phyloP scores from a whole-genome alignment of 2,888 invertebrate genomes.

The Leptinotarsa juncta region DNA sequence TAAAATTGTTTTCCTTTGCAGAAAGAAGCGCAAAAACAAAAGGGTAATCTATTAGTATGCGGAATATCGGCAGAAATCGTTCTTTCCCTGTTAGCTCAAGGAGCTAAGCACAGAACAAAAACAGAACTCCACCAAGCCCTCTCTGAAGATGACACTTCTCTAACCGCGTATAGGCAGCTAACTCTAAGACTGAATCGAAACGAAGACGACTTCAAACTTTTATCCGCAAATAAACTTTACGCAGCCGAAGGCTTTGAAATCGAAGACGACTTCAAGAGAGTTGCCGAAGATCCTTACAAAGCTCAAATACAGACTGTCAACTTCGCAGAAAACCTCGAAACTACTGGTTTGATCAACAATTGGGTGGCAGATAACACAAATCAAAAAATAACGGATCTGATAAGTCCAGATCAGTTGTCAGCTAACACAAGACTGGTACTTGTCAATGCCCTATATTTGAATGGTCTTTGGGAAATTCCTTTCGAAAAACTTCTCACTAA shows the following conservation, averaged over 20 bases:
- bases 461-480: conserved; percentile 54
- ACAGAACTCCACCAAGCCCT: conserved; percentile 47
- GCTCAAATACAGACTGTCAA: conserved; percentile 64
- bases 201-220: conserved; percentile 45
- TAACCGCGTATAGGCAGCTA: conserved; percentile 36
- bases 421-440: conserved; percentile 55
- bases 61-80: conserved; percentile 56
- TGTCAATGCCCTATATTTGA: conserved; percentile 62
- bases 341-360: conserved; percentile 52
- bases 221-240: conserved; percentile 70
- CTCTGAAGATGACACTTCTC: conserved; percentile 39
- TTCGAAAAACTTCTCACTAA: conserved; percentile 49
- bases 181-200: conserved; percentile 39
- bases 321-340: conserved; percentile 46
- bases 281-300: conserved; percentile 64
- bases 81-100: conserved; percentile 53
- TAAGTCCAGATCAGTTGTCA: conserved; percentile 49
- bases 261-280: conserved; percentile 67
- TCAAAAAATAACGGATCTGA: conserved; percentile 59
- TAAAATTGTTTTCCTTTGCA: conserved; percentile 31
- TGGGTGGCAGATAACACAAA: conserved; percentile 56
- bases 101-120: conserved; percentile 55
- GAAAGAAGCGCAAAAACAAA: conserved; percentile 44
- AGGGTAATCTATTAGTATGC: conserved; percentile 52
- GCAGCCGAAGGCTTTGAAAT: conserved; percentile 69